Base-by-base conservation (phyloP, 2,113 vertebrate genomes). In the Corydoras sp. region DNA sequence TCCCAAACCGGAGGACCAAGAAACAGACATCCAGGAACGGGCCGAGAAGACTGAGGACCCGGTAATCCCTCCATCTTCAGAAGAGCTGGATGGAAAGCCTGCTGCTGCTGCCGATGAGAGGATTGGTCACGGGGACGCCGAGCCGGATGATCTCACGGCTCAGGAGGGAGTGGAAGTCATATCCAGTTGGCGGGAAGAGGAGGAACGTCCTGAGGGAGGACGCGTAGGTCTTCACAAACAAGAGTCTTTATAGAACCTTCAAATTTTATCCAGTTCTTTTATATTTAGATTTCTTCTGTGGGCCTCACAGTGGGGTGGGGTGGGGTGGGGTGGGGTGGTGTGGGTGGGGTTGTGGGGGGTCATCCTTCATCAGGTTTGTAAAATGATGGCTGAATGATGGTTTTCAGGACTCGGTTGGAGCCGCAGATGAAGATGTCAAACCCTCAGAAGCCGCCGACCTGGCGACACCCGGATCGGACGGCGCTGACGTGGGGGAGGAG, bases 31-130 rank as follows among this genome's bases (percentile, higher is more conserved):
- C 9, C 2, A 2, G 54, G 54, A 71, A 60, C 62, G 69, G 3
- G 15, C 68, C 9, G 77, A 82, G 65, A 80, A 76, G 53, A 9
- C 31, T 3, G 65, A 62, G 18, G 62, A 73, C 5, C 24, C 6
- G 10, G 55, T 50, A 10, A 10, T 54, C 60, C 49, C 58, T 61
- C 12, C 58, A 9, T 13, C 72, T 11, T 43, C 4, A 51, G 68
- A 64, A n/a, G 61, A 54, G 55, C 60, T 68, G 3, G 68, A 75
- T 3, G 59, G 12, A 2, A 62, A 31, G 15, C 31, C 68, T 32
- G 18, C 2, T 35, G 69, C 24, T 9, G 69, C 24, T 9, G 14
- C 50, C 24, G 76, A 78, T 6, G 68, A 54, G 8, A 51, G 11
- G 31, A 43, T 48, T 65, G n/a, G 53, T 62, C 31, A 24, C 15